phyloP scores from a whole-genome alignment of 2,888 invertebrate genomes.

The Odontocerum albicorne region DNA sequence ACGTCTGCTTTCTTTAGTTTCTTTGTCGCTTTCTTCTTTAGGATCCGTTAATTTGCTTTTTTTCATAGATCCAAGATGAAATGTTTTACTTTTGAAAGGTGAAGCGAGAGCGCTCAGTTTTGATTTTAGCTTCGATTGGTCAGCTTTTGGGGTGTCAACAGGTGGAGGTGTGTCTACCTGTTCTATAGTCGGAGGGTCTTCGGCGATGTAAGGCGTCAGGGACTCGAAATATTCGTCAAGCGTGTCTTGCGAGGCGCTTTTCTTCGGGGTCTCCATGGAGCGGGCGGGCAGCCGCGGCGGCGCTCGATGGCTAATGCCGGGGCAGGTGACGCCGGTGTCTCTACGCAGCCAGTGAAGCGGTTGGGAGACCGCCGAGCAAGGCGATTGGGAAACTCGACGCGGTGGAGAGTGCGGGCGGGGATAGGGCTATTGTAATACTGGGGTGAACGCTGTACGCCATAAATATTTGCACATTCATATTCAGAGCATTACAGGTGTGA shows the following conservation, averaged over 20 bases:
- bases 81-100: slow-evolving; percentile 57
- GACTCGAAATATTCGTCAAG: slow-evolving; percentile 31
- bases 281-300: not conserved
- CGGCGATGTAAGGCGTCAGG: slow-evolving; percentile 19
- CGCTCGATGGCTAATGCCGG: not conserved
- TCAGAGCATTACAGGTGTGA: too few relatives aligned
- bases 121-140: slow-evolving; percentile 52
- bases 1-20: slow-evolving; percentile 53
- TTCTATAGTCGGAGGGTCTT: slow-evolving; percentile 25
- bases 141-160: slow-evolving; percentile 38
- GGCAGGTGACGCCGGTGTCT: slow-evolving; percentile 12
- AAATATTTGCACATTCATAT: too few relatives aligned
- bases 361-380: too few relatives aligned
- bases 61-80: slow-evolving; percentile 55
- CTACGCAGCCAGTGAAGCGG: slow-evolving; percentile 16
- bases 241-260: slow-evolving; percentile 24
- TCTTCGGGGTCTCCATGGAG: not conserved
- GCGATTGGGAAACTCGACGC: slow-evolving; percentile 22
- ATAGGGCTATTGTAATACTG: too few relatives aligned
- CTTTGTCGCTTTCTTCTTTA: slow-evolving; percentile 55
- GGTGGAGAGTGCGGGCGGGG: not conserved
- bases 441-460: too few relatives aligned
- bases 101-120: slow-evolving; percentile 55
- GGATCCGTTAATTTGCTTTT: slow-evolving; percentile 43
- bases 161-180: slow-evolving; percentile 39